phyloP scores from a whole-genome alignment of 2,797 vertebrate species.

The Malacoctenus gilli region DNA sequence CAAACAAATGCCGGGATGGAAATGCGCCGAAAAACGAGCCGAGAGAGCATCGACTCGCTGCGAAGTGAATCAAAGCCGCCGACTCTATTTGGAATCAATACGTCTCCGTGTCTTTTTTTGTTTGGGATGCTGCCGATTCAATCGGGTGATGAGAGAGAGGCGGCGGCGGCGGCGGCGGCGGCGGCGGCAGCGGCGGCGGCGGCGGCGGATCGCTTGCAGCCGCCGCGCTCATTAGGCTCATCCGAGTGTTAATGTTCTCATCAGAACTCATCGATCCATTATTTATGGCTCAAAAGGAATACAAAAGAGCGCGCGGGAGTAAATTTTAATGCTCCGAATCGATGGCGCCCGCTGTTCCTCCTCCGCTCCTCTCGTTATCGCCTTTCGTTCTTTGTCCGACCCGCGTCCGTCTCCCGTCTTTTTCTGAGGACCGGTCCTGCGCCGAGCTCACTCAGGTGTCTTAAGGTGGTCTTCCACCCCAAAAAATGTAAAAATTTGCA shows the following conservation, averaged over 20 bases:
- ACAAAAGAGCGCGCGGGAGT: slow-evolving; percentile 56
- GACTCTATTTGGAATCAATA: slow-evolving; percentile 60
- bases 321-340: slow-evolving; percentile 34
- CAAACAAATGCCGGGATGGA: slow-evolving; percentile 59
- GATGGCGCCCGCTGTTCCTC: slow-evolving; percentile 19
- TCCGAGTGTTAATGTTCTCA: slow-evolving; percentile 67
- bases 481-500: no score
- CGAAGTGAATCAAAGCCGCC: slow-evolving; percentile 36
- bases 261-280: slow-evolving; percentile 73
- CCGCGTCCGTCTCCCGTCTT: background rate
- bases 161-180: slow-evolving; percentile 9
- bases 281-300: slow-evolving; percentile 71
- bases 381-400: background rate
- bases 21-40: slow-evolving; percentile 23
- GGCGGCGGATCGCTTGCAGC: slow-evolving; percentile 49
- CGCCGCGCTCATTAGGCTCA: slow-evolving; percentile 63
- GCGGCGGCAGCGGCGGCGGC: background rate
- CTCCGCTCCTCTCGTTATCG: background rate
- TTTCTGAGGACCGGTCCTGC: background rate
- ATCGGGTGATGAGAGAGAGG: slow-evolving; percentile 30
- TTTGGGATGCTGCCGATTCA: slow-evolving; percentile 28
- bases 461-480: no score
- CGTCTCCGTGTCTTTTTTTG: slow-evolving; percentile 24
- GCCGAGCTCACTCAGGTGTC: no score
- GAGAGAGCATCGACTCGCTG: slow-evolving; percentile 35